A percentile compares a stretch with the other conserved stretches of the same genome.
Evolutionary conservation across 2,113 vertebrate species (phyloP).

Genomic region (Grammomys dolichurus): DNA sequence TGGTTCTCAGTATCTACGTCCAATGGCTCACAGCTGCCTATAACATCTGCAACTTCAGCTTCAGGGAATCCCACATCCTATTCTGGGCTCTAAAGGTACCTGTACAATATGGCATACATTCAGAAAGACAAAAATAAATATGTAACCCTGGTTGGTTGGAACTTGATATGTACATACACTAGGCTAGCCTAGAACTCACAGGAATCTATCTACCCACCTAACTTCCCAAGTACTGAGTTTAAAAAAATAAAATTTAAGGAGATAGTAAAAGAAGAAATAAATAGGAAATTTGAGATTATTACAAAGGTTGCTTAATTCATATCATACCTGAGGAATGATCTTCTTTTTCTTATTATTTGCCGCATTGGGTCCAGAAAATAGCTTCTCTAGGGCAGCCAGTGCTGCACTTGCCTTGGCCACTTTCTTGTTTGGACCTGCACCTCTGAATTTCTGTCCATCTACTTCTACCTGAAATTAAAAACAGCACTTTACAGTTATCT

Average conservation of each 20-base stretch:
- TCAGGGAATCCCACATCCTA: neutral
- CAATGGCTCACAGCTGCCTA: neutral
- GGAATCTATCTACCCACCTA: neutral
- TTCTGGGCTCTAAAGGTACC: neutral
- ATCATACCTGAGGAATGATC: constrained; percentile 96
- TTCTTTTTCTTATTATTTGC: constrained; percentile 99
- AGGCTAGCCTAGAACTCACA: neutral
- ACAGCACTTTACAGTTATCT: constrained; percentile 57
- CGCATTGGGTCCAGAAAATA: constrained; percentile 98
- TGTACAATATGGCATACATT: neutral
- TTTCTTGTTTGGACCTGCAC: constrained; percentile 99
- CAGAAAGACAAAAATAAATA: neutral
- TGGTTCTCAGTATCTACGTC: neutral
- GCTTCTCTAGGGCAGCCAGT: constrained; percentile 96
- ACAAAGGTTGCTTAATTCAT: constrained; percentile 69
- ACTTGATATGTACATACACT: neutral
- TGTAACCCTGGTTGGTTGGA: neutral
- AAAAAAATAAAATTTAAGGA: constrained; percentile 25
- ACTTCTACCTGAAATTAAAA: constrained; percentile 95
- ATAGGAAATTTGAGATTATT: constrained; percentile 18
- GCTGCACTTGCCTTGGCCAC: constrained; percentile 99
- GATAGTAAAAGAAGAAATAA: neutral
- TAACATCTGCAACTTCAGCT: neutral
- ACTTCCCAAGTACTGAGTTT: neutral
- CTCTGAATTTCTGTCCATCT: constrained; percentile 99